Evolutionary conservation across 2,113 vertebrate species (phyloP), one percentile per base, ranked within the genome.

Genomic region (Paradoxurus hermaphroditus): DNA sequence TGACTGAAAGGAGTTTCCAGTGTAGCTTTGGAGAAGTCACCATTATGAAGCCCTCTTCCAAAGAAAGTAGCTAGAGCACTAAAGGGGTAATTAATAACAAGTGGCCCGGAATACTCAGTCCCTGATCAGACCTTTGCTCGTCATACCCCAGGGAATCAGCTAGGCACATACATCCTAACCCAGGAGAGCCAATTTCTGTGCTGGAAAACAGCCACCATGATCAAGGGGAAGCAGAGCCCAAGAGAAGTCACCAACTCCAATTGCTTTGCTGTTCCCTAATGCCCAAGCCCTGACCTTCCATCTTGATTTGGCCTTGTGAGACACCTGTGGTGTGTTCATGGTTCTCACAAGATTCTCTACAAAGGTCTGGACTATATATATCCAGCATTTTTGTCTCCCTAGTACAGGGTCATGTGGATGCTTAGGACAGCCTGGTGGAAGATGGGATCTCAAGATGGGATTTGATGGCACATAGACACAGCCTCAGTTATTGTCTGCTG

Each of bases 61-160:
- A 90, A 86, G 59, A 67, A 65, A 67, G 59, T 70, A 75, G 49
- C 51, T 94, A 46, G n/a, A 90, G 77, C 59, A 93, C 85, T 82
- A 77, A 67, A 72, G 19, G 13, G 18, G 31, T 62, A 14, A 90
- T 90, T 89, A 62, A 93, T 90, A 97, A 51, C 44, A 95, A 91
- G 56, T 46, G 72, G 25, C 73, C 16, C 3, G 1, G 11, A 95
- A 93, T 73, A 86, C 36, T 88, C 70, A 85, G 68, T 72, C 44
- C 21, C n/a, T 53, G 13, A 94, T 86, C 56, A 94, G 29, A 73
- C 65, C 68, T 21, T 72, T 36, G 31, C 19, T 73, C 11, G 4
- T 25, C 36, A 59, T 83, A 44, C 62, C 25, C 63, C 46, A 62
- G 67, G 19, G 10, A 46, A 21, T 85, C 62, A 73, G 7, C 77